Evolutionary conservation across 2,797 vertebrate genomes (phyloP).

Genomic region (Thamnophis elegans): DNA sequence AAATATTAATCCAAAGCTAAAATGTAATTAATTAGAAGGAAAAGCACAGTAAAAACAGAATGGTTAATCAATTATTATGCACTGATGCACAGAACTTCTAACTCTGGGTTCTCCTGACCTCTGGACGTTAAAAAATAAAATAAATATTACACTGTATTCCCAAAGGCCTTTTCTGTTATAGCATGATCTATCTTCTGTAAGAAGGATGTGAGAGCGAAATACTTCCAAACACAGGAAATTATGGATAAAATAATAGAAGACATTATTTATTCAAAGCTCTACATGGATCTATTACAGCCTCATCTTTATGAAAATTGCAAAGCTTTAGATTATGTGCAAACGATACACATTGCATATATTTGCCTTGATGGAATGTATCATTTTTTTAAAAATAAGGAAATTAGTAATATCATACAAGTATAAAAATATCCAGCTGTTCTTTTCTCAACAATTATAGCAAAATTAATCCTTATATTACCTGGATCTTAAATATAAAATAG

Average conservation of each 20-base stretch:
- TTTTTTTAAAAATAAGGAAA: background rate
- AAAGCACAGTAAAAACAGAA: background rate
- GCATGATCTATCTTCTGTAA: background rate
- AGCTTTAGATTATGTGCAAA: background rate
- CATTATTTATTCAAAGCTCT: background rate
- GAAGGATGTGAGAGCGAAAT: background rate
- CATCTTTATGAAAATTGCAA: background rate
- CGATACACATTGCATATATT: background rate
- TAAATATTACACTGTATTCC: too few relatives aligned
- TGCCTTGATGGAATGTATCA: background rate
- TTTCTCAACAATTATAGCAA: background rate
- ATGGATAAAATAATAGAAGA: background rate
- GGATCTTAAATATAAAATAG: conserved; percentile 5
- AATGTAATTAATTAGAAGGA: conserved; percentile 3
- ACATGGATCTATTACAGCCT: too few relatives aligned
- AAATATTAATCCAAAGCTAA: conserved; percentile 1
- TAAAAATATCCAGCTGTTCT: background rate
- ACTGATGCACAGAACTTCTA: background rate
- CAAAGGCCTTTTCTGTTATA: background rate
- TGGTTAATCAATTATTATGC: background rate
- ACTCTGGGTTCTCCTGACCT: background rate
- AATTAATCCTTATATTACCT: background rate
- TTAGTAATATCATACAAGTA: background rate
- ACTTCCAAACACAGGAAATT: background rate
- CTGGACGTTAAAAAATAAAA: background rate